These are phyloP conservation scores for Scaeva pyrastri DNA, from an alignment of 2,888 invertebrate species.

Conservation along the genomic window DNA sequence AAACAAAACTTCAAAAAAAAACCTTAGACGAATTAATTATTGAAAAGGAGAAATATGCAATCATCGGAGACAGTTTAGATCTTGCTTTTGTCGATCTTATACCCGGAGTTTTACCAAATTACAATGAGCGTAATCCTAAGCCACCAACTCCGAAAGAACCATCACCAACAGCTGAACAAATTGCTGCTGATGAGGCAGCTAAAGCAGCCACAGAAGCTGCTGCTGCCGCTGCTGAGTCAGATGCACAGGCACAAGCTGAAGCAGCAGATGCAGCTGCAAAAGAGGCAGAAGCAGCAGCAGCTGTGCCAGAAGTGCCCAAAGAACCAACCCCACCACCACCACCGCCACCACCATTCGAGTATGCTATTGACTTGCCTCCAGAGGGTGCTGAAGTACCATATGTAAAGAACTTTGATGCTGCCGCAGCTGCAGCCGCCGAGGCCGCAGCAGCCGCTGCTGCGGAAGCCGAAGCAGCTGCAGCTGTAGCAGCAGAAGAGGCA, in stretches of 20 bases:
- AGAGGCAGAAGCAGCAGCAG: constrained; percentile 78
- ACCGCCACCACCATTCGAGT: constrained; percentile 84
- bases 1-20: constrained; percentile 35
- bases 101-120: constrained; percentile 85
- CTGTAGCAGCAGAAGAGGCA: constrained; percentile 79
- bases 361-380: constrained; percentile 83
- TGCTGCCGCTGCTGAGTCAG: constrained; percentile 75
- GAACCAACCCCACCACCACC: constrained; percentile 82
- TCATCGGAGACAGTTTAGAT: constrained; percentile 97
- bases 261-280: constrained; percentile 78
- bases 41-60: constrained; percentile 96
- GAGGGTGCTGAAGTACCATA: constrained; percentile 84
- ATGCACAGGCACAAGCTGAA: constrained; percentile 79
- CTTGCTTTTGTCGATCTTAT: constrained; percentile 94
- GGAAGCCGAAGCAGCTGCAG: constrained; percentile 77
- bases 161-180: constrained; percentile 82
- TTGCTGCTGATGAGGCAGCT: constrained; percentile 80
- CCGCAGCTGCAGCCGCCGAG: constrained; percentile 79
- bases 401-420: constrained; percentile 82
- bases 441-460: constrained; percentile 79
- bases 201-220: constrained; percentile 75
- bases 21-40: constrained; percentile 91
- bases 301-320: constrained; percentile 77
- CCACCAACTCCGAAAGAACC: constrained; percentile 82
- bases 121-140: constrained; percentile 83